Conservation (phyloP, 2,797 vertebrate genomes). For the Tapera naevia region DNA sequence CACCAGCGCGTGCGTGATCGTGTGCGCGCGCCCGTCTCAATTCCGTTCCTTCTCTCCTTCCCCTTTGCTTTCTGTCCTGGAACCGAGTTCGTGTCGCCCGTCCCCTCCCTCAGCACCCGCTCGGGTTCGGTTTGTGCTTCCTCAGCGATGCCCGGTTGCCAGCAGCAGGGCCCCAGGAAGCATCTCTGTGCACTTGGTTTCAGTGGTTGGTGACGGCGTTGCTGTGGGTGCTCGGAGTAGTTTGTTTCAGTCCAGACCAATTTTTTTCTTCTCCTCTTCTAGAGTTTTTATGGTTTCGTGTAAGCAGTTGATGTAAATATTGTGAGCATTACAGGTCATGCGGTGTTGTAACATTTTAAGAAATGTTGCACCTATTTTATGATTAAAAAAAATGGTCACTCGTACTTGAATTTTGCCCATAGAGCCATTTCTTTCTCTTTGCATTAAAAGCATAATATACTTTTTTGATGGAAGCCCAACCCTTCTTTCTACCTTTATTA, state of each 20-base stretch:
- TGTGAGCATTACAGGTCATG: conserved; percentile 95
- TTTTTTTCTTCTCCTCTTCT: conserved; percentile 64
- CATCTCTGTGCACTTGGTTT: conserved; percentile 86
- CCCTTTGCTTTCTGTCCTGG: conserved; percentile 48
- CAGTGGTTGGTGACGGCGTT: conserved; percentile 74
- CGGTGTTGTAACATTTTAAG: conserved; percentile 94
- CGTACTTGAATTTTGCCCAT: conserved; percentile 85
- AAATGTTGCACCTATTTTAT: conserved; percentile 96
- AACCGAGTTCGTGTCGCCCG: conserved; percentile 69
- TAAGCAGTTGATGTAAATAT: conserved; percentile 96
- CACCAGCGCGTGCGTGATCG: no score
- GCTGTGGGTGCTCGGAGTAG: conserved; percentile 85
- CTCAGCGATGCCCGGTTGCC: conserved; percentile 86
- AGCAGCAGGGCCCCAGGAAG: conserved; percentile 82
- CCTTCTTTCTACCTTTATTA: conserved; percentile 69
- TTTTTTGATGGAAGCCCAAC: conserved; percentile 74
- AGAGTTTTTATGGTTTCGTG: conserved; percentile 84
- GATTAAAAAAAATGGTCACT: conserved; percentile 98
- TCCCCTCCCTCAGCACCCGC: conserved; percentile 71
- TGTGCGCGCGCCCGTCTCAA: not conserved
- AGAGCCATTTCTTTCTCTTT: conserved; percentile 79
- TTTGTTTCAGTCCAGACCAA: conserved; percentile 80
- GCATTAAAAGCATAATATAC: conserved; percentile 72
- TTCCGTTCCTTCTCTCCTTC: not conserved
- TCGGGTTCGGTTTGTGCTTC: conserved; percentile 80